phyloP scores from a whole-genome alignment of 2,888 invertebrate genomes.

The Cosmia trapezina region DNA sequence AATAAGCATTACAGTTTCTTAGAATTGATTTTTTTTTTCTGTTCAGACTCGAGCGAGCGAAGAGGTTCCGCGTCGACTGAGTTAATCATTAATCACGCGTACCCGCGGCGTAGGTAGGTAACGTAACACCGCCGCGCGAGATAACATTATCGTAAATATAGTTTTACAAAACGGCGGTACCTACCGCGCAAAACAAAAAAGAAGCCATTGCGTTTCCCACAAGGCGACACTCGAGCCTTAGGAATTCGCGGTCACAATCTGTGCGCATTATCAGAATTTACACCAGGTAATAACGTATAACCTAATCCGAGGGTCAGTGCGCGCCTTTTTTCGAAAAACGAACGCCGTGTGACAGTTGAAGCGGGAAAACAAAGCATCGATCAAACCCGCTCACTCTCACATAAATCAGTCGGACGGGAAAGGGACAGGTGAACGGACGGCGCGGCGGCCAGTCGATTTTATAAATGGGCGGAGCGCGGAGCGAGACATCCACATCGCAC shows the following conservation, averaged over 20 bases:
- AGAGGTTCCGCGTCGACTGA: constrained; percentile 74
- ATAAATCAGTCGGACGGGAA: constrained; percentile 89
- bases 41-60: constrained; percentile 62
- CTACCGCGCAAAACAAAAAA: constrained; percentile 83
- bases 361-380: constrained; percentile 89
- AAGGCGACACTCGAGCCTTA: constrained; percentile 81
- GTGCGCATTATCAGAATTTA: constrained; percentile 87
- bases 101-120: constrained; percentile 78
- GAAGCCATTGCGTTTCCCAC: constrained; percentile 74
- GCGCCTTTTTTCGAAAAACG: constrained; percentile 81
- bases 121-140: constrained; percentile 83
- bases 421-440: constrained; percentile 89
- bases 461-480: constrained; percentile 89
- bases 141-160: constrained; percentile 89
- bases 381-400: constrained; percentile 90
- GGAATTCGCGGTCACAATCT: constrained; percentile 83
- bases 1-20: constrained; percentile 70
- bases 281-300: constrained; percentile 79
- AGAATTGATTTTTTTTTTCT: constrained; percentile 75
- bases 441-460: constrained; percentile 87
- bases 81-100: constrained; percentile 83
- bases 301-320: constrained; percentile 75
- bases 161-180: constrained; percentile 85
- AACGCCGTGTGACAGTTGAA: constrained; percentile 80
- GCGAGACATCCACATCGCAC: constrained; percentile 86